Percentiles rank a stretch among this genome's conserved stretches.
phyloP scores from a whole-genome alignment of 2,113 vertebrate genomes.

The Malurus cyaneus region DNA sequence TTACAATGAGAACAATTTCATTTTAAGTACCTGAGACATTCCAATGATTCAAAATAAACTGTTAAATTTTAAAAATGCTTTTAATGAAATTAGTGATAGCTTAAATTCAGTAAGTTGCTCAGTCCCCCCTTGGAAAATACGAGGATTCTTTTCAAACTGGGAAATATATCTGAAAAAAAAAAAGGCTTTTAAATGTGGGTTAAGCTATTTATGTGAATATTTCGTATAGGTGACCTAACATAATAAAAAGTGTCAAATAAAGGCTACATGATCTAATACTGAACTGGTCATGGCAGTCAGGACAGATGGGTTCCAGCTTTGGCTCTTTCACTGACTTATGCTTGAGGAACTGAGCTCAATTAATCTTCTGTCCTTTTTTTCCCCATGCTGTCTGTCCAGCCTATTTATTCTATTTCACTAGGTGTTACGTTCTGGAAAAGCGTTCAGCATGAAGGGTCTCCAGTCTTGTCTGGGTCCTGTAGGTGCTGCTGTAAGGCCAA shows the following conservation, averaged over 20 bases:
- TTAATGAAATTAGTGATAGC: neutral
- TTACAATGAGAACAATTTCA: neutral
- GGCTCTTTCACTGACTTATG: neutral
- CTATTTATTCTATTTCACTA: neutral
- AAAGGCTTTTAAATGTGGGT: neutral
- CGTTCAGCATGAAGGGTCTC: accelerated
- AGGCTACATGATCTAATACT: neutral
- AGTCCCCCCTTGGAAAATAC: neutral
- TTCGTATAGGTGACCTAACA: neutral
- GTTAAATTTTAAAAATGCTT: neutral
- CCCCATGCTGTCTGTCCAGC: neutral
- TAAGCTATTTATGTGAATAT: neutral
- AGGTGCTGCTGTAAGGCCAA: neutral
- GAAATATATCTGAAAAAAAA: neutral
- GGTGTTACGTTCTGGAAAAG: neutral
- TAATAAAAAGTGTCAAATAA: neutral
- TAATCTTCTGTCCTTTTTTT: neutral
- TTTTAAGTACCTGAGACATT: neutral
- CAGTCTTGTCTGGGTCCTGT: neutral
- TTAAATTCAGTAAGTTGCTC: neutral
- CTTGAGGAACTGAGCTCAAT: neutral
- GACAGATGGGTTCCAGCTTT: neutral
- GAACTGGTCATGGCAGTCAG: neutral
- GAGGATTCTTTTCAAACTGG: neutral
- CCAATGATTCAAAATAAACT: neutral